Evolutionary conservation across 1,140 invertebrate genomes (phyloP), one percentile per base, ranked within the genome.

Genomic region (Agrilus planipennis): DNA sequence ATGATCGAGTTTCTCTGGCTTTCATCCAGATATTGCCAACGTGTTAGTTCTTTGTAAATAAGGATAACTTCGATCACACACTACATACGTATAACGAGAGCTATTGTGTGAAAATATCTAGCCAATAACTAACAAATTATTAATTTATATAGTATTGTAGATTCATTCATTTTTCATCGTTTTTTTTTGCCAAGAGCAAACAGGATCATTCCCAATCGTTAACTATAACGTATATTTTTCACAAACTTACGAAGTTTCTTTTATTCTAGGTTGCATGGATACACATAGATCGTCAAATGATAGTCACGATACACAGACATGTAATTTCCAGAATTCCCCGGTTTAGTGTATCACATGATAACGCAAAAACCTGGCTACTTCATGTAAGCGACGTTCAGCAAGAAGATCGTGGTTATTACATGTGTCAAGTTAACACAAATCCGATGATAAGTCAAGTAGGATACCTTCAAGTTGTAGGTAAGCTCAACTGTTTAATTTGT

Each of bases 401-500:
- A 58, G 82, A 90, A 55, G 88, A 91, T 64, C 71, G 85, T 28
- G 88, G 87, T 7, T 87, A 85, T 63, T 91, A 89, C 63, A 89
- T 90, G 84, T 89, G 85, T 61, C 84, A 89, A 71, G 81, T 94
- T 39, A 94, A 93, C 63, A 90, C 90, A n/a, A 87, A 89, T 58
- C 90, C 90, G 0, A 92, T 94, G 86, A 91, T 91, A 45, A 89
- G 81, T 57, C 87, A 90, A 75, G 84, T 90, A 7, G 91, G 89
- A 39, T 91, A 88, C 61, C 72, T 96, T 4, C 84, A 93, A 70
- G 88, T 96, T 44, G 86, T 92, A 34, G 89, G 91, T 94, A 63
- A 80, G 83, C 73, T 34, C 2, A 38, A 7, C 4, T n/a, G 10
- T 16, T 31, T 35, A 31, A 6, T 31, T 12, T 31, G 7, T 31